Evolutionary conservation across 2,797 vertebrate genomes (phyloP), one percentile per base, ranked within the genome.

Genomic region (Cirrhinus molitorella): DNA sequence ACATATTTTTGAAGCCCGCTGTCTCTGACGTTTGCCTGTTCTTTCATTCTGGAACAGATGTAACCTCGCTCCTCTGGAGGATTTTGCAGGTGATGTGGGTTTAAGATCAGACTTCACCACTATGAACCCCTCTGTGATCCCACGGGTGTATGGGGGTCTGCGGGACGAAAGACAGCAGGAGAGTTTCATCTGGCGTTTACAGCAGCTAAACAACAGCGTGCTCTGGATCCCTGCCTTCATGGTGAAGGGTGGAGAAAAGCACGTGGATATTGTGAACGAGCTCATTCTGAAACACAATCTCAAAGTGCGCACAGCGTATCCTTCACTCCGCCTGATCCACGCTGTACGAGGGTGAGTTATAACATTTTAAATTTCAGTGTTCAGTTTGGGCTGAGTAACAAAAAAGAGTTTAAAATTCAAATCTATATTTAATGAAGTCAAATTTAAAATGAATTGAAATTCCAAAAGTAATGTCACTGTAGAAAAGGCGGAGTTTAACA

Each of bases 221-320:
- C 95, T 97, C 85, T 97, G 96, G 96, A 96, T 97, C 86, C 96
- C 96, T 63, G 96, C 96, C 85, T 97, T 97, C 94, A 96, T 96
- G 96, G 96, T 96, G 89, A 96, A 96, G 94, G 95, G 96, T 19
- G 95, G 96, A 88, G 96, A 96, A 91, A 96, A 95, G 88, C 95
- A 96, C 63, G 96, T 97, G 88, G 95, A 96, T 66, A 94, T 92
- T 87, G 96, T 96, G 90, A 97, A 96, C 85, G 91, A 96, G 61
- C 93, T 97, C 91, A 96, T 97, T 91, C 94, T 97, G 87, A 95
- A 95, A 91, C 94, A 96, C 91, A 95, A 94, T 88, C 92, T 97
- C 89, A 92, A 91, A 88, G 93, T 97, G 88, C 90, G 89, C 90
- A 96, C 94, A 13, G 96, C 96, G 72, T 96, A 96, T 91, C 96